These are phyloP conservation scores for Lamproptera curius DNA, from an alignment of 2,888 invertebrate species.

Conservation along the genomic window DNA sequence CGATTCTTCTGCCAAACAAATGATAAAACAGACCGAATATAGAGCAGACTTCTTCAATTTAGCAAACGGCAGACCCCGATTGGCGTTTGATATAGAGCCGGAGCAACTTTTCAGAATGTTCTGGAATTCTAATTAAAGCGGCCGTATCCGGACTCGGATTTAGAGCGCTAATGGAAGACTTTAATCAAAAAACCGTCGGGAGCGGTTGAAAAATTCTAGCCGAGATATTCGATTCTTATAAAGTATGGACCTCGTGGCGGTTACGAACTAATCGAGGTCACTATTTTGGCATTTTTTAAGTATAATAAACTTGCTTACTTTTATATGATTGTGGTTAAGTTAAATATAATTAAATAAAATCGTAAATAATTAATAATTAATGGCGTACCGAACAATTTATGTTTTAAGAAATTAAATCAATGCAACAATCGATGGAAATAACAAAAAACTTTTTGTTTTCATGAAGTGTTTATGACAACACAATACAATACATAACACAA, in stretches of 20 bases:
- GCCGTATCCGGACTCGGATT: conserved; percentile 25
- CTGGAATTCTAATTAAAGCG: conserved; percentile 41
- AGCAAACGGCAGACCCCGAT: conserved; percentile 31
- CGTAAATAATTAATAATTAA: too few relatives aligned
- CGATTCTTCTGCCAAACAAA: too few relatives aligned
- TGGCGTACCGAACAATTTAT: too few relatives aligned
- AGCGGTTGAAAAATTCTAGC: conserved; percentile 4
- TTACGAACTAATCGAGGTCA: not conserved
- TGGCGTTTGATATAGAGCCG: conserved; percentile 26
- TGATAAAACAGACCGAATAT: conserved; percentile 18
- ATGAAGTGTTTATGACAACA: too few relatives aligned
- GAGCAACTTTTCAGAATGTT: conserved; percentile 37
- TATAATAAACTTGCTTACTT: too few relatives aligned
- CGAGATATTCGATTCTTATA: not conserved
- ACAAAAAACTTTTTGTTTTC: too few relatives aligned
- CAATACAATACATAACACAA: too few relatives aligned
- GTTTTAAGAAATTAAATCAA: too few relatives aligned
- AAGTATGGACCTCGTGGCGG: not conserved
- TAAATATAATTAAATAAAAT: too few relatives aligned
- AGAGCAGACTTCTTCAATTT: conserved; percentile 11
- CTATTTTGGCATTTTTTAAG: not conserved
- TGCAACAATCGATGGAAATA: too few relatives aligned
- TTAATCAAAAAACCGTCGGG: conserved; percentile 17
- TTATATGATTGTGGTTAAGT: too few relatives aligned
- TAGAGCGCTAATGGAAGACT: conserved; percentile 13